Evolutionary conservation across 2,797 vertebrate species (phyloP), one percentile per base, ranked within the genome.

Genomic region (Anguilla megastoma): DNA sequence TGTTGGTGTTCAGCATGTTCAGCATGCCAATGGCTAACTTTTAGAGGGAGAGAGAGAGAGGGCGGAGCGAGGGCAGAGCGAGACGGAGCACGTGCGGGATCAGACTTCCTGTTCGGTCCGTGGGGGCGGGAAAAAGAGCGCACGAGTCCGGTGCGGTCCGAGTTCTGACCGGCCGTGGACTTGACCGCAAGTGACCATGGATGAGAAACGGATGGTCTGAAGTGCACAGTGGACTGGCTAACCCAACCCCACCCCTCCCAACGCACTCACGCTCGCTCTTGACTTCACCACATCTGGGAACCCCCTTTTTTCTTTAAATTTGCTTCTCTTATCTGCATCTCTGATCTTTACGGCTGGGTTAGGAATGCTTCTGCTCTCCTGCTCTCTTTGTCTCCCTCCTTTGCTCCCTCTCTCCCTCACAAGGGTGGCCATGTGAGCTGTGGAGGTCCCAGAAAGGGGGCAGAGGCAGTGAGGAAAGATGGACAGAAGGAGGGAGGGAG

Each of bases 381-480:
- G 8, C 60, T 52, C 30, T 71, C 33, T 41, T 9, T 79, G 54
- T 12, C 86, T 21, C 27, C 24, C 36, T n/a, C n/a, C n/a, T n/a
- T n/a, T 27, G 71, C 88, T 87, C 83, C 89, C 83, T 3, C 83
- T 91, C 92, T 83, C 91, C 54, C 88, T 89, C 74, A 87, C 91
- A 89, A 91, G 91, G 91, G 91, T 88, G 87, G 60, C 58, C 92
- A 93, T 93, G 93, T 92, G 93, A 95, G 94, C 92, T 92, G 92
- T 89, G 89, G 91, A 94, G 94, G 95, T 96, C 95, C 94, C 94
- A 80, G 90, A 86, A 94, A 95, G 96, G 93, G 95, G 93, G 90
- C 33, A 36, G 74, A 18, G 36, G 36, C 36, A 36, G 36, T 1
- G 36, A 36, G 36, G 36, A 36, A 36, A 36, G 36, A 36, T 36